Conservation (phyloP, 2,113 vertebrate species). For the Callionymus lyra region DNA sequence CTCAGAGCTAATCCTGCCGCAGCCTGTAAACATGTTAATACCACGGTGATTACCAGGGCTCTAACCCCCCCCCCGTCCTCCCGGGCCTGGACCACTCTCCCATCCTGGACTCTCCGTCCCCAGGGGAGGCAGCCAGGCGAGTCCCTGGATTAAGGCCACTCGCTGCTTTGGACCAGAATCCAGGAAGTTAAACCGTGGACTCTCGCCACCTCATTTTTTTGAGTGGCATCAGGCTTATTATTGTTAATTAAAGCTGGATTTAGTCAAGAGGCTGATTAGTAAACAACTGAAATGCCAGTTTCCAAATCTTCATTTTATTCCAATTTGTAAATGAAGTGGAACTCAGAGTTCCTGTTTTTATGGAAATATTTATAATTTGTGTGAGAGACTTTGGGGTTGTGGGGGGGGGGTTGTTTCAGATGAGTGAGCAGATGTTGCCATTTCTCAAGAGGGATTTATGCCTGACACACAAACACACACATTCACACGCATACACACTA, state of each 20-base stretch:
- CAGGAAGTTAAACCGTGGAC: constrained; percentile 50
- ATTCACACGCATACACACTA: constrained; percentile 10
- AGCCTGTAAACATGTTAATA: constrained; percentile 52
- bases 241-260: constrained; percentile 58
- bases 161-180: constrained; percentile 37
- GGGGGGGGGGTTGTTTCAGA: constrained; percentile 30
- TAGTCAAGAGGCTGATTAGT: constrained; percentile 45
- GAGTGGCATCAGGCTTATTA: constrained; percentile 42
- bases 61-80: constrained; percentile 13
- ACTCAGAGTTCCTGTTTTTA: constrained; percentile 9
- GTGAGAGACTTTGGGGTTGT: constrained; percentile 30
- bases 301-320: constrained; percentile 8
- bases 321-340: constrained; percentile 6
- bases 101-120: constrained; percentile 27
- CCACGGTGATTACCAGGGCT: constrained; percentile 44
- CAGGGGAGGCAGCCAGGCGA: constrained; percentile 40
- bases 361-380: constrained; percentile 16
- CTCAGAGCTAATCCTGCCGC: constrained; percentile 44
- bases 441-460: constrained; percentile 53
- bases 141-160: constrained; percentile 61
- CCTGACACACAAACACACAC: constrained; percentile 23
- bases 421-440: constrained; percentile 51
- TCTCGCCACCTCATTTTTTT: constrained; percentile 60
- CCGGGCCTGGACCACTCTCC: constrained; percentile 15
- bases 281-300: constrained; percentile 17